Conservation (phyloP, 2,888 invertebrate genomes). For the Microdon myrmicae region DNA sequence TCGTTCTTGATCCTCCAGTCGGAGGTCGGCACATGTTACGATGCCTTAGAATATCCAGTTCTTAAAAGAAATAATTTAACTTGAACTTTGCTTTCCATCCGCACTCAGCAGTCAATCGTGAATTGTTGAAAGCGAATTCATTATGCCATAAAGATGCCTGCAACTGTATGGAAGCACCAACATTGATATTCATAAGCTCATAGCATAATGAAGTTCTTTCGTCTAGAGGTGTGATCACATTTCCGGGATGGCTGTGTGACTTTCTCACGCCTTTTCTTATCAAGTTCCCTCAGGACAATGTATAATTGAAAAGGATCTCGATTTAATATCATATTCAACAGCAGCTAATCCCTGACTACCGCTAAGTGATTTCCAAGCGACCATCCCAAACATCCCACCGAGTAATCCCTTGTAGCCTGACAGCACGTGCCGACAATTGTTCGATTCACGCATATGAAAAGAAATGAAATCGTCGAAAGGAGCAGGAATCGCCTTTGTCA, state of each 20-base stretch:
- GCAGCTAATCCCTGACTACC: slow-evolving; percentile 55
- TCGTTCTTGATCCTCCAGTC: no score
- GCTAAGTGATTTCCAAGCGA: slow-evolving; percentile 55
- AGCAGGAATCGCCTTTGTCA: slow-evolving; percentile 19
- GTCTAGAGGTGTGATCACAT: slow-evolving; percentile 12
- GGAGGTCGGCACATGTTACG: no score
- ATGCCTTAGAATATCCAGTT: no score
- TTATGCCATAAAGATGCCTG: no score
- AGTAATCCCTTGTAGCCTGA: slow-evolving; percentile 53
- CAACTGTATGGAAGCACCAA: no score
- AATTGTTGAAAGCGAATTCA: no score
- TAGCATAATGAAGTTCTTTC: no score
- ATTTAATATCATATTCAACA: slow-evolving; percentile 51
- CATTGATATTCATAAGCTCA: no score
- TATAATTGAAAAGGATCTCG: slow-evolving; percentile 50
- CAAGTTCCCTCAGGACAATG: slow-evolving; percentile 25
- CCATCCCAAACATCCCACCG: slow-evolving; percentile 42
- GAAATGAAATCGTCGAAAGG: slow-evolving; percentile 16
- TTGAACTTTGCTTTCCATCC: no score
- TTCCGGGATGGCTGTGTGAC: slow-evolving; percentile 40
- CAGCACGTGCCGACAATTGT: slow-evolving; percentile 55
- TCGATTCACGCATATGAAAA: slow-evolving; percentile 46
- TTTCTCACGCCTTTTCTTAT: slow-evolving; percentile 47
- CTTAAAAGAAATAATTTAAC: no score
- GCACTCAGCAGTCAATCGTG: no score